phyloP scores from a whole-genome alignment of 2,888 invertebrate species.

The Belgica antarctica region DNA sequence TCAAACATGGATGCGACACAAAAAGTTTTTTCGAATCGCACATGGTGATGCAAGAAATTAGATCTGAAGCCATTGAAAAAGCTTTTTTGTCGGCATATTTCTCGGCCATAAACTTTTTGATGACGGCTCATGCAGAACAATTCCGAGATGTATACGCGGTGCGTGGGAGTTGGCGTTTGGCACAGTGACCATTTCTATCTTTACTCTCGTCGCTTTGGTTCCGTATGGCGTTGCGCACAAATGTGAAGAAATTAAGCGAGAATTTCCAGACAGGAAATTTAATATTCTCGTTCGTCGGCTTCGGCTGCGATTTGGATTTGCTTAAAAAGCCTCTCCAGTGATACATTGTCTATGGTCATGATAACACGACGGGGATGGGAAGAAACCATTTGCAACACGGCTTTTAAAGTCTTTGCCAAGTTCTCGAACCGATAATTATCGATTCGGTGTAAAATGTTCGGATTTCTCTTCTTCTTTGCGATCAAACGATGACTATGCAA shows the following conservation, averaged over 20 bases:
- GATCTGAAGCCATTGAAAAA: background rate
- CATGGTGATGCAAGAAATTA: slow-evolving; percentile 2
- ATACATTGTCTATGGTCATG: too few relatives aligned
- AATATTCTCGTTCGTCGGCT: background rate
- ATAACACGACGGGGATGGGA: too few relatives aligned
- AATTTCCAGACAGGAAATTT: background rate
- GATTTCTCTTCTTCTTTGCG: too few relatives aligned
- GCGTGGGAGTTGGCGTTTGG: background rate
- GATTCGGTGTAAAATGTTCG: background rate
- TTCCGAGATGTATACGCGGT: background rate
- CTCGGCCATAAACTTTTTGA: background rate
- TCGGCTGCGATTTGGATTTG: background rate
- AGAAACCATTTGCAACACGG: too few relatives aligned
- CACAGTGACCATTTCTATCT: slow-evolving; percentile 4
- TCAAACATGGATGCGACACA: background rate
- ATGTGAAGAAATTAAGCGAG: background rate
- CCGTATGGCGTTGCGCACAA: background rate
- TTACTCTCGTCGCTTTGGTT: background rate
- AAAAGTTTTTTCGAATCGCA: background rate
- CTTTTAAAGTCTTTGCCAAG: too few relatives aligned
- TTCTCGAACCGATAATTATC: slow-evolving; percentile 1
- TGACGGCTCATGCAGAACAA: background rate
- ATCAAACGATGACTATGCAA: background rate
- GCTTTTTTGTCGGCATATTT: background rate
- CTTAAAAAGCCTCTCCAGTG: too few relatives aligned